Evolutionary conservation across 1,140 invertebrate genomes (phyloP).

Genomic region (Drosophila nannoptera): DNA sequence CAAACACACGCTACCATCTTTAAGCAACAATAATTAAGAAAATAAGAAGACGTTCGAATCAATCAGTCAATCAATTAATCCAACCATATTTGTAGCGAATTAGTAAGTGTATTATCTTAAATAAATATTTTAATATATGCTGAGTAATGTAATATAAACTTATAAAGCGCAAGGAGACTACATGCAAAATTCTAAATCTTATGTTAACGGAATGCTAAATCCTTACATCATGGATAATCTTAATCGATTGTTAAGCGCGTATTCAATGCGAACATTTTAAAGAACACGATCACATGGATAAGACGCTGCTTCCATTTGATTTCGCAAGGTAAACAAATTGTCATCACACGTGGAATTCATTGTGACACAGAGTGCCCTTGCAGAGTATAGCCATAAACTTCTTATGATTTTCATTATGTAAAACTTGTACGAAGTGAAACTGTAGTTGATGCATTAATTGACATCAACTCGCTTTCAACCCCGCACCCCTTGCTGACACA

Average conservation of each 20-base stretch:
- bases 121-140: conserved; percentile 14
- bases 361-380: conserved; percentile 73
- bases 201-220: not conserved
- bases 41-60: conserved; percentile 26
- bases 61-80: conserved; percentile 36
- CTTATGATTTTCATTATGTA: too few relatives aligned
- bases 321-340: conserved; percentile 65
- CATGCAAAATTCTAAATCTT: conserved; percentile 34
- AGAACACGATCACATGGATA: conserved; percentile 51
- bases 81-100: conserved; percentile 38
- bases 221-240: conserved; percentile 3
- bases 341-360: conserved; percentile 48
- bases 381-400: too few relatives aligned
- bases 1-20: conserved; percentile 46
- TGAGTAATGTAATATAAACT: conserved; percentile 10
- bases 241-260: conserved; percentile 33
- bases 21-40: conserved; percentile 34
- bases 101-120: conserved; percentile 19
- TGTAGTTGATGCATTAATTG: conserved; percentile 17
- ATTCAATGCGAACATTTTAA: conserved; percentile 49
- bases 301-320: conserved; percentile 35
- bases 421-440: conserved; percentile 54
- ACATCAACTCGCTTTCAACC: conserved; percentile 50
- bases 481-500: conserved; percentile 51
- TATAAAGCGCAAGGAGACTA: conserved; percentile 6